Evolutionary conservation across 2,888 invertebrate genomes (phyloP).

Genomic region (Cerastis leucographa): DNA sequence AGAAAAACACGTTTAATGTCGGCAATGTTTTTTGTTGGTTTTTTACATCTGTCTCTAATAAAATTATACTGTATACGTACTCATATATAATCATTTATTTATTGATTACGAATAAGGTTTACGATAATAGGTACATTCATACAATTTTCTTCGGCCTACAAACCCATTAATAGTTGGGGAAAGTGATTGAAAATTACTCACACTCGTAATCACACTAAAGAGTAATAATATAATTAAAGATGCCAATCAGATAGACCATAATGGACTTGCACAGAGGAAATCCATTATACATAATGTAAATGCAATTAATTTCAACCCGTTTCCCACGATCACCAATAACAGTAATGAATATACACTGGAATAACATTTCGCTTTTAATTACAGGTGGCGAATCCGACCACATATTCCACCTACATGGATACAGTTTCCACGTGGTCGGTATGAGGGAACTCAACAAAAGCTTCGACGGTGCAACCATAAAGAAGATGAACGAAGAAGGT

Average conservation of each 20-base stretch:
- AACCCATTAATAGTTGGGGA: not conserved
- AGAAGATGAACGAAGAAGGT: conserved; percentile 90
- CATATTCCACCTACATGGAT: conserved; percentile 94
- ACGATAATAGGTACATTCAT: not conserved
- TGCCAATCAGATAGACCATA: conserved; percentile 27
- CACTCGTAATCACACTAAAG: not conserved
- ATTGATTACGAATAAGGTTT: not conserved
- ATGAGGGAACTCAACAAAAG: conserved; percentile 89
- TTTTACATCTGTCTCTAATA: conserved; percentile 15
- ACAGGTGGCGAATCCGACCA: conserved; percentile 92
- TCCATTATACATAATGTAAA: conserved; percentile 35
- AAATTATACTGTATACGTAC: not conserved
- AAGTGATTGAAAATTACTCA: conserved; percentile 2
- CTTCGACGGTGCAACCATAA: conserved; percentile 88
- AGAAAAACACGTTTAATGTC: not conserved
- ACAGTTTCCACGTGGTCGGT: conserved; percentile 93
- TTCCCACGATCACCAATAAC: conserved; percentile 26
- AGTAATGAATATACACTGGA: conserved; percentile 20
- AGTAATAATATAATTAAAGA: conserved; percentile 13
- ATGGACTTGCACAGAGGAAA: conserved; percentile 23
- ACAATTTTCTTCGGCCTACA: not conserved
- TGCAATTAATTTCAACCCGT: conserved; percentile 34
- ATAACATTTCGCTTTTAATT: conserved; percentile 43
- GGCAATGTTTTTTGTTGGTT: not conserved
- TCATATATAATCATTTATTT: not conserved